Percentiles rank a stretch among this genome's conserved stretches.
Evolutionary conservation across 2,888 invertebrate genomes (phyloP).

Genomic region (Chaitophorus viminalis): DNA sequence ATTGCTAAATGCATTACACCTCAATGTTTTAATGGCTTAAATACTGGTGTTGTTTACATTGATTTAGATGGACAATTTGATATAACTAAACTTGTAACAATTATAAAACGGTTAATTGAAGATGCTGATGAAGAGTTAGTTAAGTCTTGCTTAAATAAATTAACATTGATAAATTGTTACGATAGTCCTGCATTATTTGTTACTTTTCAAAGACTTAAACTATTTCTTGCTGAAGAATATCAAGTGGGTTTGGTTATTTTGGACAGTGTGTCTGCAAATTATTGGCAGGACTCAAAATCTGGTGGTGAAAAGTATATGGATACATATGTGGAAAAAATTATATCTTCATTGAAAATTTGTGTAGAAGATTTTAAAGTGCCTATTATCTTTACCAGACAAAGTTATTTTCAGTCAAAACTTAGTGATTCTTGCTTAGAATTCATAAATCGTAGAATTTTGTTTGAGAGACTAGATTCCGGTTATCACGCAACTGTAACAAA

Average conservation of each 20-base stretch:
- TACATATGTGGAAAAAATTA: constrained; percentile 65
- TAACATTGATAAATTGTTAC: constrained; percentile 46
- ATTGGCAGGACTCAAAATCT: constrained; percentile 68
- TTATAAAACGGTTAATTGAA: constrained; percentile 65
- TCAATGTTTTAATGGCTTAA: constrained; percentile 67
- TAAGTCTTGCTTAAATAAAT: constrained; percentile 37
- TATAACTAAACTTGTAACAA: constrained; percentile 66
- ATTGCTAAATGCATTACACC: constrained; percentile 70
- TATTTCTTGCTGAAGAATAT: constrained; percentile 45
- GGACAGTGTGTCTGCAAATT: constrained; percentile 70
- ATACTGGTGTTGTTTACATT: constrained; percentile 69
- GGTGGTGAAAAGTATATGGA: constrained; percentile 65
- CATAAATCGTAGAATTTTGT: constrained; percentile 44
- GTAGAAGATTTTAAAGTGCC: constrained; percentile 70
- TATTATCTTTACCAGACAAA: constrained; percentile 71
- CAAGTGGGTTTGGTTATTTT: constrained; percentile 67
- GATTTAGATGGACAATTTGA: constrained; percentile 71
- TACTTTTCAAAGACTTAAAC: constrained; percentile 53
- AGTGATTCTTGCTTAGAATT: constrained; percentile 8
- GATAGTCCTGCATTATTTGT: constrained; percentile 50
- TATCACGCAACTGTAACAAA: constrained; percentile 35
- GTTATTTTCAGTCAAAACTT: constrained; percentile 67
- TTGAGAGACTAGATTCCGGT: constrained; percentile 22
- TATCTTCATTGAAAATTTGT: constrained; percentile 69
- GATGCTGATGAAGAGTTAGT: constrained; percentile 50